These are phyloP conservation scores for Matsumurasca onukii DNA, from an alignment of 1,140 invertebrate species.

Conservation along the genomic window DNA sequence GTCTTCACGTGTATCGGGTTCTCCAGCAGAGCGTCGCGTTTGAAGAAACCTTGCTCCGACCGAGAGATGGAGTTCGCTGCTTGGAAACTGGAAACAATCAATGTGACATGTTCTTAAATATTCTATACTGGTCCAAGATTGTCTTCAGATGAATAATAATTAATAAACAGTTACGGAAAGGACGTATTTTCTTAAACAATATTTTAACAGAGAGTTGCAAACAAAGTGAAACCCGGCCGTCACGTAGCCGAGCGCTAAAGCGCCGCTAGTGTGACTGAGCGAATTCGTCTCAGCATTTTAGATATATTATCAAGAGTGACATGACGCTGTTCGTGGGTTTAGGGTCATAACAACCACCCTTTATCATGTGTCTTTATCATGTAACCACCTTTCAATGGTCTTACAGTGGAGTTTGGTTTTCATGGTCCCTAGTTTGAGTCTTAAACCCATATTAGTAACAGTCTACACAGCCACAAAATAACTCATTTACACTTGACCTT, in stretches of 20 bases:
- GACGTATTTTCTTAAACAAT: neutral
- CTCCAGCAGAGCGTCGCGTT: neutral
- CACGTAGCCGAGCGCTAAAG: too few species aligned
- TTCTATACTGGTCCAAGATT: neutral
- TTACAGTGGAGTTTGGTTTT: too few species aligned
- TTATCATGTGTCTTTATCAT: too few species aligned
- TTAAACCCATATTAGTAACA: too few species aligned
- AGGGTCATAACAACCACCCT: too few species aligned
- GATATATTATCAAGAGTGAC: too few species aligned
- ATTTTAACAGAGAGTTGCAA: neutral
- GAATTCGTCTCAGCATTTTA: neutral
- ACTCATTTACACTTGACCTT: too few species aligned
- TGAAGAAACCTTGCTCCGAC: slow-evolving; percentile 34
- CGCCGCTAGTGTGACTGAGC: neutral
- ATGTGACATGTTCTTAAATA: neutral
- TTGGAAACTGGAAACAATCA: slow-evolving; percentile 29
- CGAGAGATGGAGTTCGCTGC: slow-evolving; percentile 23
- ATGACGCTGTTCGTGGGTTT: too few species aligned
- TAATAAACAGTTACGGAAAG: neutral
- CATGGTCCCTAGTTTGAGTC: too few species aligned
- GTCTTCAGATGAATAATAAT: neutral
- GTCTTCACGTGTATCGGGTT: slow-evolving; percentile 39
- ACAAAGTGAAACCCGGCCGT: neutral
- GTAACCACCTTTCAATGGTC: too few species aligned
- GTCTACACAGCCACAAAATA: too few species aligned